Percentiles rank a stretch among this genome's conserved stretches.
These are phyloP conservation scores for Prorops nasuta DNA, from an alignment of 1,140 invertebrate species.

Conservation along the genomic window DNA sequence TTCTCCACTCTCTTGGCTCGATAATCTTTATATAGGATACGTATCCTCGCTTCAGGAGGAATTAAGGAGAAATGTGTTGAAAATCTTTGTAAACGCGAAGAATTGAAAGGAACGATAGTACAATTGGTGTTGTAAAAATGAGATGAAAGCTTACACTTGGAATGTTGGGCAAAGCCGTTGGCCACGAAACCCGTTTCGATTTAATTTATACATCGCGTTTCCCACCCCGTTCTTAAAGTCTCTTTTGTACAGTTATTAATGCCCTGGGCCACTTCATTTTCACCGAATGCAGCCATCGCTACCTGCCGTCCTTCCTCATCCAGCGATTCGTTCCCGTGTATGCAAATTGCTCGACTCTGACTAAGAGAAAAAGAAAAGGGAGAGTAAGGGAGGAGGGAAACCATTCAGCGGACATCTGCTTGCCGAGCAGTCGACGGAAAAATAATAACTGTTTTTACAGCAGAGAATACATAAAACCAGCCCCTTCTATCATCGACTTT, in stretches of 20 bases:
- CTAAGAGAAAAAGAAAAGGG: constrained; percentile 14
- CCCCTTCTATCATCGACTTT: constrained; percentile 2
- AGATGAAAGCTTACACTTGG: too few species aligned
- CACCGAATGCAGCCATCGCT: constrained; percentile 34
- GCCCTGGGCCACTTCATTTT: constrained; percentile 49
- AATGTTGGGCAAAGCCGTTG: constrained; percentile 21
- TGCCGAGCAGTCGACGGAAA: constrained; percentile 43
- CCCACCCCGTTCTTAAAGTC: constrained; percentile 34
- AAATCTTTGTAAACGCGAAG: too few species aligned
- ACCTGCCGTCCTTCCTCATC: constrained; percentile 40
- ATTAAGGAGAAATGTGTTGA: too few species aligned
- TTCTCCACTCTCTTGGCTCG: too few species aligned
- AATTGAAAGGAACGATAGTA: too few species aligned
- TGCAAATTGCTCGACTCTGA: constrained; percentile 38
- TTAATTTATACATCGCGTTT: constrained; percentile 42
- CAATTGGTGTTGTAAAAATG: too few species aligned
- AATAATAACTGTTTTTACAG: constrained; percentile 53
- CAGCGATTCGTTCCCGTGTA: constrained; percentile 44
- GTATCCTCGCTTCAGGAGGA: too few species aligned
- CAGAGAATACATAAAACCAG: constrained; percentile 32
- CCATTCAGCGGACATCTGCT: constrained; percentile 46
- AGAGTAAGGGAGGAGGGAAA: constrained; percentile 11
- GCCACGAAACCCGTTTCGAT: constrained; percentile 39
- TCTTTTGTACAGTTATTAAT: constrained; percentile 49
- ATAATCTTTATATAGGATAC: too few species aligned